phyloP scores from a whole-genome alignment of 37 sponge, comb jelly and placozoan species.

The Theonella swinhoei region DNA sequence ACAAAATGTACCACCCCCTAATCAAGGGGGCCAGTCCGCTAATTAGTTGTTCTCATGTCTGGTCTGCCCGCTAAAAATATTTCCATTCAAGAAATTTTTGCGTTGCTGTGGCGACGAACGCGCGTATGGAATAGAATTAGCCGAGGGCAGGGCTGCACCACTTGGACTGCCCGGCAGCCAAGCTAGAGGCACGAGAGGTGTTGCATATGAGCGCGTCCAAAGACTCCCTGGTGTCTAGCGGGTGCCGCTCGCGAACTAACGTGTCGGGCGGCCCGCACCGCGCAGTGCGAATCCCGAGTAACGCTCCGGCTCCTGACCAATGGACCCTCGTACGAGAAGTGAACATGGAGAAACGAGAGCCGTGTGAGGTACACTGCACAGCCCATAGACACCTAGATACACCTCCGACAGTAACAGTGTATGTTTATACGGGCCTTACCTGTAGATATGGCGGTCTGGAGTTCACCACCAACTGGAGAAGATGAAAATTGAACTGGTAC shows the following conservation, averaged over 20 bases:
- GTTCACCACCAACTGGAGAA: conserved; percentile 22
- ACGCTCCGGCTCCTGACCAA: conserved; percentile 25
- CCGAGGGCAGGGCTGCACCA: too few relatives aligned
- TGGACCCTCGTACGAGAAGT: conserved; percentile 54
- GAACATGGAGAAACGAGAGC: conserved; percentile 57
- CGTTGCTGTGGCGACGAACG: neutral
- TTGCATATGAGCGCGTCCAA: neutral
- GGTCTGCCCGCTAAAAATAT: too few relatives aligned
- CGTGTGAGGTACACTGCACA: conserved; percentile 25
- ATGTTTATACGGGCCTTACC: neutral
- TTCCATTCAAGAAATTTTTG: too few relatives aligned
- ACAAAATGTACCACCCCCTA: neutral
- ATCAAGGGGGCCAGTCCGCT: too few relatives aligned
- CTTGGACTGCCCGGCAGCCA: neutral
- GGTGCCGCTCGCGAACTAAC: neutral
- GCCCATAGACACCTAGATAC: neutral
- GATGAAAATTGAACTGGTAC: conserved; percentile 41
- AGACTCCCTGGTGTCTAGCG: neutral
- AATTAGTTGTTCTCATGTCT: too few relatives aligned
- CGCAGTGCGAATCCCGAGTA: neutral
- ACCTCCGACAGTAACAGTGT: neutral
- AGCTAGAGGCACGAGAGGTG: too few relatives aligned
- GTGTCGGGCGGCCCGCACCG: neutral
- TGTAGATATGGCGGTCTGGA: conserved; percentile 48
- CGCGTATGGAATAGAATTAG: neutral